phyloP scores from a whole-genome alignment of 1,140 invertebrate species.

The Adelges cooleyi region DNA sequence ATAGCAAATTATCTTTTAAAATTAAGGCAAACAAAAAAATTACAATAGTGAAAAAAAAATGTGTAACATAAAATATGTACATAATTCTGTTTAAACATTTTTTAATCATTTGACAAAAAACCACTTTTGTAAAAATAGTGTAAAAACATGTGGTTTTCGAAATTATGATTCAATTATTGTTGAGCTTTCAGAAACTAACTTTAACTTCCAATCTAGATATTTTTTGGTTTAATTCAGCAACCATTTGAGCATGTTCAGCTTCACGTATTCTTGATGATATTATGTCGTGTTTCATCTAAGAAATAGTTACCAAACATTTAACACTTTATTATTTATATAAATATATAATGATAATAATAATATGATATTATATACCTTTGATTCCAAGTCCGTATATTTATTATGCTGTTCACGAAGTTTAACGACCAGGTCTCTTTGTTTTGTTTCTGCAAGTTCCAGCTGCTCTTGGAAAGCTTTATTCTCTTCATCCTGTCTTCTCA shows the following conservation, averaged over 20 bases:
- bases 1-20: too few relatives aligned
- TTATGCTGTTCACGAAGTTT: constrained; percentile 75
- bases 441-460: constrained; percentile 55
- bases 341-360: neutral
- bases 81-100: neutral
- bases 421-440: constrained; percentile 61
- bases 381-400: constrained; percentile 77
- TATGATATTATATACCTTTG: constrained; percentile 44
- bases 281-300: constrained; percentile 75
- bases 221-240: constrained; percentile 90
- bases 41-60: too few relatives aligned
- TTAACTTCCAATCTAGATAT: constrained; percentile 87
- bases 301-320: neutral
- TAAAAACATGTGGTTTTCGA: too few relatives aligned
- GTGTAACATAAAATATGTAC: too few relatives aligned
- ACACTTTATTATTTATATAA: neutral
- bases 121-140: too few relatives aligned
- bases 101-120: neutral
- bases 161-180: neutral
- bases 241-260: constrained; percentile 82
- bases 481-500: constrained; percentile 87
- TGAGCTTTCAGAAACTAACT: constrained; percentile 41
- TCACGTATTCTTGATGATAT: constrained; percentile 91
- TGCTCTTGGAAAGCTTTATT: constrained; percentile 67
- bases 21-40: too few relatives aligned